phyloP scores from a whole-genome alignment of 2,888 invertebrate species.

The Melinaea marsaeus region DNA sequence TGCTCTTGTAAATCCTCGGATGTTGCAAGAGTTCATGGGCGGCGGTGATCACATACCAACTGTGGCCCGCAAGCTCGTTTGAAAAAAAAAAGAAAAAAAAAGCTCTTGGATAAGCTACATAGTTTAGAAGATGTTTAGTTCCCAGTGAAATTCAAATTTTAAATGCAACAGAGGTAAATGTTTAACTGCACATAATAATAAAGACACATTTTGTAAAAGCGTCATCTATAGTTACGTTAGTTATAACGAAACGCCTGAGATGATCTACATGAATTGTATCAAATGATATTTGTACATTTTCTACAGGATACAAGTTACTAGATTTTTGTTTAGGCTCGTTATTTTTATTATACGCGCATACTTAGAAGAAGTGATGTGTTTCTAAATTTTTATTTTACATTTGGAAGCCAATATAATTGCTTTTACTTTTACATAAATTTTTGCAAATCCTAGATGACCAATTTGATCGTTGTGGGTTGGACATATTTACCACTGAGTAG shows the following conservation, averaged over 20 bases:
- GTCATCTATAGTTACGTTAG: slow-evolving; percentile 44
- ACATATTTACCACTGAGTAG: slow-evolving; percentile 39
- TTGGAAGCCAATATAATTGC: slow-evolving; percentile 51
- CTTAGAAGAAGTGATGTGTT: slow-evolving; percentile 50
- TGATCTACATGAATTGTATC: slow-evolving; percentile 58
- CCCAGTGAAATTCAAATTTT: slow-evolving; percentile 34
- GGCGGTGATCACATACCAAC: too few relatives aligned
- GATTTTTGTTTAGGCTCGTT: slow-evolving; percentile 28
- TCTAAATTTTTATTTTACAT: slow-evolving; percentile 43
- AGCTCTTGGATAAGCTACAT: too few relatives aligned
- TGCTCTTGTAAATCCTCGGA: too few relatives aligned
- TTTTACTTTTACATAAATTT: slow-evolving; percentile 40
- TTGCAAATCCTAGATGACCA: slow-evolving; percentile 48
- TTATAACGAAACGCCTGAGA: slow-evolving; percentile 49
- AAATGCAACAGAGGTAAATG: slow-evolving; percentile 41
- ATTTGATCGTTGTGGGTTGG: slow-evolving; percentile 46
- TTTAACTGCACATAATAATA: slow-evolving; percentile 39
- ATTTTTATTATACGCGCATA: slow-evolving; percentile 45
- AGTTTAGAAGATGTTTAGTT: slow-evolving; percentile 3
- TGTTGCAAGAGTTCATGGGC: too few relatives aligned
- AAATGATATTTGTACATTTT: too few relatives aligned
- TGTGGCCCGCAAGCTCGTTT: too few relatives aligned
- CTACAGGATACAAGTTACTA: slow-evolving; percentile 48
- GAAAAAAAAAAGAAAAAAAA: too few relatives aligned
- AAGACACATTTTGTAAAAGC: slow-evolving; percentile 49